Evolutionary conservation across 1,140 invertebrate species (phyloP), one percentile per base, ranked within the genome.

Genomic region (Drosophila auraria): DNA sequence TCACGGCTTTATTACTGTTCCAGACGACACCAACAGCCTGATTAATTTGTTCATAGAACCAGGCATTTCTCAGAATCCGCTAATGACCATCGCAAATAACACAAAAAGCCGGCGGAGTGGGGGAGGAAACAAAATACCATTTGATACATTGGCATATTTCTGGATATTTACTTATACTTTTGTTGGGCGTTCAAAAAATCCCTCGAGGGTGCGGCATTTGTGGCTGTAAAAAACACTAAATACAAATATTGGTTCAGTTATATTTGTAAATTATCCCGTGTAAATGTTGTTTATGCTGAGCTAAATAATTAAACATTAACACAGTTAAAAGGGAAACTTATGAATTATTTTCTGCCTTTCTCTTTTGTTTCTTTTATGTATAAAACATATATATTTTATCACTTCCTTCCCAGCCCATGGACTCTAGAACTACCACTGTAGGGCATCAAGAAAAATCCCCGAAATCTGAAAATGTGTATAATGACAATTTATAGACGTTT

Each of bases 401-500:
- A 33, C 30, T 33, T 33, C 8, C 30, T 8, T 9, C 30, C 8
- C 9, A 33, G 2, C 33, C n/a, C 2, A 56, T 78, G 60, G 57
- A 79, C 60, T 15, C 36, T 3, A 3, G 11, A 11, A n/a, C 20
- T 54, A 33, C 7, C 3, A 1, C 5, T 47, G 77, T 60, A 76
- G 81, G 44, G 71, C 25, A 23, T 27, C 45, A 17, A 11, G 23
- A 70, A 77, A 77, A 80, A 60, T 53, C 74, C 50, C 76, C 76
- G 50, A 53, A 70, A 60, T 62, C 65, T 56, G 60, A 42, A 59
- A 47, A 38, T 8, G 53, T 44, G 50, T 63, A 44, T 75, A 76
- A 76, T 75, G 44, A 64, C 71, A 56, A 62, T 78, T 65, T 73
- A 64, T 74, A 65, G 71, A 44, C 38, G 27, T 42, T 50, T 57